phyloP scores from a whole-genome alignment of 1,140 invertebrate species.

The Caenorhabditis elegans region DNA sequence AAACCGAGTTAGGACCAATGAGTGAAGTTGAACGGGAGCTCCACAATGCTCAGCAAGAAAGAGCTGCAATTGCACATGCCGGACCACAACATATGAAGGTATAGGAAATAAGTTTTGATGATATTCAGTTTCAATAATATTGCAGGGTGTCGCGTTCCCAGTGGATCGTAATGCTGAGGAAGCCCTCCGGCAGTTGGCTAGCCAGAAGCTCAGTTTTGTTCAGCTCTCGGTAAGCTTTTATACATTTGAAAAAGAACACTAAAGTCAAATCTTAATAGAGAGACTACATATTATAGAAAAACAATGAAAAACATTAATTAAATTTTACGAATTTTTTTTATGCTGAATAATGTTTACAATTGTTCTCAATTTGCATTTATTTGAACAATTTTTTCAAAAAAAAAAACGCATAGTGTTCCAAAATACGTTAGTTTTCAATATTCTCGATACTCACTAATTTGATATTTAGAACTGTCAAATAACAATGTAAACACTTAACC shows the following conservation, averaged over 20 bases:
- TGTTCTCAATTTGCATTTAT: no score
- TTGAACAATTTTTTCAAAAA: no score
- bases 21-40: slow-evolving; percentile 45
- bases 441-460: no score
- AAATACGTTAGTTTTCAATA: no score
- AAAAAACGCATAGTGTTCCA: neutral
- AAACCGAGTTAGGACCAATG: slow-evolving; percentile 49
- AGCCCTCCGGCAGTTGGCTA: slow-evolving; percentile 72
- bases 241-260: neutral
- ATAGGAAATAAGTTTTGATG: no score
- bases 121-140: neutral
- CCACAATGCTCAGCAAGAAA: slow-evolving; percentile 51
- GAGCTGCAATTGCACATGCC: slow-evolving; percentile 34
- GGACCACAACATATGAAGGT: slow-evolving; percentile 44
- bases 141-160: slow-evolving; percentile 88
- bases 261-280: neutral
- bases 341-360: no score
- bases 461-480: no score
- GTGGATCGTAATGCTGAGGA: slow-evolving; percentile 79
- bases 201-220: slow-evolving; percentile 72
- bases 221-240: slow-evolving; percentile 68
- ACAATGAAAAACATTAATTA: no score
- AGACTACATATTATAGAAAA: no score
- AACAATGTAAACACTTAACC: no score
- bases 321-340: no score